These are phyloP conservation scores for Intellagama lesueurii DNA, from an alignment of 2,797 vertebrate genomes.

Conservation along the genomic window DNA sequence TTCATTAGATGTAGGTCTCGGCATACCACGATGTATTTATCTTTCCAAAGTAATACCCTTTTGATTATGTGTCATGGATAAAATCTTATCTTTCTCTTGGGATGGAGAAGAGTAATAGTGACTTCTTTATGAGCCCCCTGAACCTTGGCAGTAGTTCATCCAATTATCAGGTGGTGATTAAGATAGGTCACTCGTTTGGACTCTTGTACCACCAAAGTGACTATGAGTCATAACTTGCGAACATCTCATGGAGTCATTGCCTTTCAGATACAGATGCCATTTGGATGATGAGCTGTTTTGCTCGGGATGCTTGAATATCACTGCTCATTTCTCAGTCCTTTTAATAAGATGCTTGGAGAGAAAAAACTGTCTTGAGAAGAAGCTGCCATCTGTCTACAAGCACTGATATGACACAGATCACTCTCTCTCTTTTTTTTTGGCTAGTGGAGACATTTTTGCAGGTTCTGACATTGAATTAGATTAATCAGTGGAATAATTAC, in stretches of 20 bases:
- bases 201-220: slow-evolving; percentile 26
- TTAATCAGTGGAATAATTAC: neutral
- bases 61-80: slow-evolving; percentile 64
- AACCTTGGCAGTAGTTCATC: slow-evolving; percentile 62
- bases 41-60: slow-evolving; percentile 70
- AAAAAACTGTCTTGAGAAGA: neutral
- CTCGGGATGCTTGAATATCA: slow-evolving; percentile 50
- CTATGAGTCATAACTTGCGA: slow-evolving; percentile 53
- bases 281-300: slow-evolving; percentile 61
- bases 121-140: slow-evolving; percentile 50
- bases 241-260: slow-evolving; percentile 60
- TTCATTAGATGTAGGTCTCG: slow-evolving; percentile 67
- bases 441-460: neutral
- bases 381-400: neutral
- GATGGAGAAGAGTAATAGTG: slow-evolving; percentile 59
- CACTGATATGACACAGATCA: neutral
- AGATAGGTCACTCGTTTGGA: slow-evolving; percentile 44
- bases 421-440: neutral
- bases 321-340: slow-evolving; percentile 63
- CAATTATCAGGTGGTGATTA: slow-evolving; percentile 66
- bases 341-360: slow-evolving; percentile 57
- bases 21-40: slow-evolving; percentile 58
- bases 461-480: neutral
- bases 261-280: slow-evolving; percentile 58
- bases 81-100: slow-evolving; percentile 66